Evolutionary conservation across 2,113 vertebrate genomes (phyloP), one percentile per base, ranked within the genome.

Genomic region (Pangasianodon gigas): DNA sequence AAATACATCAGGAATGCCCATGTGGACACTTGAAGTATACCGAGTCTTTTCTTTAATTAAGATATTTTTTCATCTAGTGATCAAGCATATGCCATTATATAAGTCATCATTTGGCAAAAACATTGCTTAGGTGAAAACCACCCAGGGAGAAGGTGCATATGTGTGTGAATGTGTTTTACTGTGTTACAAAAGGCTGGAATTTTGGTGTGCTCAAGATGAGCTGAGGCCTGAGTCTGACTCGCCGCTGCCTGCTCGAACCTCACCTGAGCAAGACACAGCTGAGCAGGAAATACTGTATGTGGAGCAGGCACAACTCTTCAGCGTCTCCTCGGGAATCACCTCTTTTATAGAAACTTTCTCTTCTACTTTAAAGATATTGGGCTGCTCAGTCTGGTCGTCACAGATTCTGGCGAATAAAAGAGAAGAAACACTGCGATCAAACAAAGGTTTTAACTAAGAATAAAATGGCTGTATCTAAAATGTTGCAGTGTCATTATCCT

Each of bases 301-400:
- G 93, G 97, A 96, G 54, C 97, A 97, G 87, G 95, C 62, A 69
- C 96, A 97, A 93, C 95, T 98, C 92, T 97, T 97, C 24, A 97
- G 84, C 19, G 96, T 96, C 91, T 96, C 95, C 87, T 97, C 97
- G 0, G 98, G 96, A 80, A 99, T 94, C 4, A 98, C 97, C 71
- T 96, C 96, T 92, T 96, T 97, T 91, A 99, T 95, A 46, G 96
- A 95, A 87, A 98, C 97, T 91, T 98, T 94, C 92, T 97, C 97
- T 92, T 99, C 98, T 93, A 99, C 96, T 93, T 99, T 96, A 95
- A 99, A 99, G 95, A 99, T 94, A 94, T 98, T 97, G 84, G 96
- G 94, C 92, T 98, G 97, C 90, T 98, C 98, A 18, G 95, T 95
- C 92, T 96, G 95, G 1, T 96, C 97, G 24, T 99, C 98, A 3